Conservation (phyloP, 2,113 vertebrate genomes). For the Leptobrachium ailaonicum region DNA sequence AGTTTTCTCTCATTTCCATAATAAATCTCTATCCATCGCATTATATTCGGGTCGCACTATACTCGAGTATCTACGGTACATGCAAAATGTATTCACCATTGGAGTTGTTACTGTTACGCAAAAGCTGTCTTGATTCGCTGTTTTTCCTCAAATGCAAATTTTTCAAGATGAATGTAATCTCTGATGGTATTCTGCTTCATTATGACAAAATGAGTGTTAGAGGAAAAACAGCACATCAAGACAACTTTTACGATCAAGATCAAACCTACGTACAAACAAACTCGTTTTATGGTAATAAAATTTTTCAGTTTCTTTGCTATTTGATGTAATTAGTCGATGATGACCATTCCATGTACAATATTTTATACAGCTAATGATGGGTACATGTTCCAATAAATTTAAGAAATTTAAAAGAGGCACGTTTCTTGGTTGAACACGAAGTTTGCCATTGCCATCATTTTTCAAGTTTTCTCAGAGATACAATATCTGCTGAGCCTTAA, state of each 20-base stretch:
- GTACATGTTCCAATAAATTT: conserved; percentile 19
- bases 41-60: no score
- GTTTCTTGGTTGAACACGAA: conserved; percentile 55
- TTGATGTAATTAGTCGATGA: background rate
- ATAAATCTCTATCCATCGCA: no score
- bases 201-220: background rate
- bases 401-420: conserved; percentile 47
- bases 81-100: background rate
- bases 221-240: background rate
- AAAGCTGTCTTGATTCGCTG: background rate
- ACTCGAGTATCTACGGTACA: background rate
- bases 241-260: no score
- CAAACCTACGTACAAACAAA: background rate
- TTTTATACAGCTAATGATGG: conserved; percentile 54
- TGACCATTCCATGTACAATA: background rate
- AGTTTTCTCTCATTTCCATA: no score
- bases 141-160: background rate
- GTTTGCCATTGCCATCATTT: conserved; percentile 56
- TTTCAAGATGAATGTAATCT: background rate
- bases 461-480: conserved; percentile 51
- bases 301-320: background rate
- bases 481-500: conserved; percentile 36
- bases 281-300: background rate
- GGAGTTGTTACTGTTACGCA: background rate
- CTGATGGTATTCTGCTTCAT: background rate